Evolutionary conservation across 2,888 invertebrate species (phyloP).

Genomic region (Netelia virgata): DNA sequence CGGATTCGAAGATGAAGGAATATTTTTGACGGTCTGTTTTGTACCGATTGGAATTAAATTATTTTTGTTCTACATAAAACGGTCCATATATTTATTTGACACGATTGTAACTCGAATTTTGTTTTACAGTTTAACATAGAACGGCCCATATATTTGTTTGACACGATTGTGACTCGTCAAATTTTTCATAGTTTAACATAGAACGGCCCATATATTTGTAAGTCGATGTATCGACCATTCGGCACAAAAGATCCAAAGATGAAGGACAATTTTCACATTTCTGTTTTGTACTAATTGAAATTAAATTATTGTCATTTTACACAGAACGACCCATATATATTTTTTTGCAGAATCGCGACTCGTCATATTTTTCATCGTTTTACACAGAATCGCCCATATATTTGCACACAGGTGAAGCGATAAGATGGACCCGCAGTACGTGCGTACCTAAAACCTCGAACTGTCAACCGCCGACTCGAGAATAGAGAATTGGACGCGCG

Average conservation of each 20-base stretch:
- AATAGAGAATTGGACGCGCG: neutral
- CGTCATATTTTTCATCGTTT: neutral
- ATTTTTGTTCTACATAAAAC: neutral
- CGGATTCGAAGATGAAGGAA: no score
- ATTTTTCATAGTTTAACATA: neutral
- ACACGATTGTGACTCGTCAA: neutral
- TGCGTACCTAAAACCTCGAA: slow-evolving; percentile 41
- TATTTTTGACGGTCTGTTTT: neutral
- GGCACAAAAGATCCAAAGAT: no score
- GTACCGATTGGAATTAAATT: neutral
- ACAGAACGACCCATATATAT: neutral
- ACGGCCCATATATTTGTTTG: neutral
- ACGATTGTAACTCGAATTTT: neutral
- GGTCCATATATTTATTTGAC: neutral
- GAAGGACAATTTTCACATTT: neutral
- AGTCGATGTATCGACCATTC: no score
- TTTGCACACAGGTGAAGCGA: neutral
- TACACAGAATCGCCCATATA: neutral
- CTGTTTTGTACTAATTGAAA: neutral
- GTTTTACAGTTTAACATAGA: neutral
- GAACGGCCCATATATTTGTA: neutral
- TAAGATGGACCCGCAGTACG: slow-evolving; percentile 27
- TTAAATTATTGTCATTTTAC: neutral
- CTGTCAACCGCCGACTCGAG: slow-evolving; percentile 18
- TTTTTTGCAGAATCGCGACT: no score